Evolutionary conservation across 2,797 vertebrate genomes (phyloP), one percentile per base, ranked within the genome.

Genomic region (Cryptoblepharus egeriae): DNA sequence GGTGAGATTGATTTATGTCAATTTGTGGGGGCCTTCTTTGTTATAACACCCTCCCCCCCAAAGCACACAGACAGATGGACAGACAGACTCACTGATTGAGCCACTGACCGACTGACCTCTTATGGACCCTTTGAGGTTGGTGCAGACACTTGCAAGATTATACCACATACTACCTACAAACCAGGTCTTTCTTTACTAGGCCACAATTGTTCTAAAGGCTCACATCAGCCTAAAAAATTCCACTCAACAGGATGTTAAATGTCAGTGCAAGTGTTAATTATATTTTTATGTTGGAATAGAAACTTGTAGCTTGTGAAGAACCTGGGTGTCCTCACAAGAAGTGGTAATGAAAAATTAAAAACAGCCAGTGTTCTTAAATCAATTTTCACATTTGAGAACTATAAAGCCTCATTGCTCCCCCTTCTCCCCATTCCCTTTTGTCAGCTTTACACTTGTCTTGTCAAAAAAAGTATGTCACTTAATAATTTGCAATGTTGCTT

Each of bases 321-420:
- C 91, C 87, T 77, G 88, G 88, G 87, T 82, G 80, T 90, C 92
- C 93, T 92, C 85, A 86, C 90, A 92, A 88, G 83, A 91, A 15
- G 35, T 75, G 57, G 86, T 85, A 89, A 93, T 88, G 87, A 89
- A 91, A 92, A 91, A 92, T 82, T 92, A 93, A 88, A 95, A 95
- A 87, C 92, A 95, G 93, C 91, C 55, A 92, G 92, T 77, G 58
- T 91, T 92, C 93, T 93, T 82, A 88, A 94, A 91, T 92, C 93
- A 92, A 93, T 95, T 95, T 94, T 91, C 94, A 95, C 93, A 64
- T 95, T 85, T 93, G 92, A 83, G 64, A 86, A 87, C 92, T 92
- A 86, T 89, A 91, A 91, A 92, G 89, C 87, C 82, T 89, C 84
- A 86, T 92, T 93, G 90, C 78, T 83, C 82, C 87, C 87, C 85